phyloP scores from a whole-genome alignment of 2,113 vertebrate species.

The Phaethon lepturus region DNA sequence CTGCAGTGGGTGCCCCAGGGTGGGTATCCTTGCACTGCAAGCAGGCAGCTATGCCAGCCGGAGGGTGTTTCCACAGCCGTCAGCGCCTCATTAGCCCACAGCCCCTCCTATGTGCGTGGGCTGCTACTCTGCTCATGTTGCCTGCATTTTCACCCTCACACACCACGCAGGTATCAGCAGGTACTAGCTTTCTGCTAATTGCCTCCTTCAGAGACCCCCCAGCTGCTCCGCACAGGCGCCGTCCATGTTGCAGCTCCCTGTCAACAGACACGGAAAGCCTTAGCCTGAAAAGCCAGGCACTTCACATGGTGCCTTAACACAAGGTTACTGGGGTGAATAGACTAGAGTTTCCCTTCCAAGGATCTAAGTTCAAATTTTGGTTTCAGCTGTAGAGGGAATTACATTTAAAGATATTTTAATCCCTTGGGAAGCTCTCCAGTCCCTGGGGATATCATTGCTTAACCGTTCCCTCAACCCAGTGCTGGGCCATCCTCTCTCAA shows the following conservation, averaged over 20 bases:
- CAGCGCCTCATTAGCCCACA: neutral
- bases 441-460: neutral
- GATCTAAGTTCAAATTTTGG: neutral
- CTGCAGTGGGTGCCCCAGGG: neutral
- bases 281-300: neutral
- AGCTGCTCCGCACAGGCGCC: fast-evolving
- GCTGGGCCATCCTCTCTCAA: neutral
- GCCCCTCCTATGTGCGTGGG: neutral
- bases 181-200: neutral
- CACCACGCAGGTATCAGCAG: neutral
- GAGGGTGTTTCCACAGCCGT: neutral
- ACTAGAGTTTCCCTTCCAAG: neutral
- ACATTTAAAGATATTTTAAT: constrained; percentile 4
- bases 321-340: neutral
- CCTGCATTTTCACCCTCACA: neutral
- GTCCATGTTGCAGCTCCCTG: fast-evolving
- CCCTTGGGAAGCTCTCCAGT: neutral
- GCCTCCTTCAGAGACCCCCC: neutral
- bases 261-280: fast-evolving
- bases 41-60: neutral
- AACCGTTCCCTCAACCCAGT: neutral
- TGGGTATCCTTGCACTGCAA: neutral
- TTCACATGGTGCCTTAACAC: neutral
- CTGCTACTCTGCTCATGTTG: neutral
- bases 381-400: neutral